phyloP scores from a whole-genome alignment of 2,113 vertebrate species.

The Puntigrus tetrazona region DNA sequence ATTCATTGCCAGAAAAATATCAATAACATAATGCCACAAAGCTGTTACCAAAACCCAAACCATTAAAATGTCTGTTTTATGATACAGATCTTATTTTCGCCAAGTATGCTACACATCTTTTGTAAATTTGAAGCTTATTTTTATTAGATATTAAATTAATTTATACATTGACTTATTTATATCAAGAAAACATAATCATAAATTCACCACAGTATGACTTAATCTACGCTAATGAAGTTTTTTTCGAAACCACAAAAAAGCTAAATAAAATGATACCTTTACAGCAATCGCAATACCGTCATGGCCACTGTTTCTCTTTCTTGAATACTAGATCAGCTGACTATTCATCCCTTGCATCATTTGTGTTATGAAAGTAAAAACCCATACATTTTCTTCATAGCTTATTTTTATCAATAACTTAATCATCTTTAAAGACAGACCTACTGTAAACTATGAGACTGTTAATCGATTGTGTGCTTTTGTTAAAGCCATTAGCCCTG shows the following conservation, averaged over 20 bases:
- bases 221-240: not conserved
- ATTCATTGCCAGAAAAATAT: conserved; percentile 69
- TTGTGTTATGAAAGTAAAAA: not conserved
- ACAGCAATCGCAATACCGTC: not conserved
- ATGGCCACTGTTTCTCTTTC: not conserved
- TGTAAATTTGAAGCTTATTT: conserved; percentile 31
- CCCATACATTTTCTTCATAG: not conserved
- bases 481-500: not conserved
- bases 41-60: conserved; percentile 43
- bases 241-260: not conserved
- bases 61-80: conserved; percentile 46
- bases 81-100: conserved; percentile 42
- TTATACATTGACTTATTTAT: not conserved
- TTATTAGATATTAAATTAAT: conserved; percentile 18
- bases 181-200: not conserved
- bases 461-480: not conserved
- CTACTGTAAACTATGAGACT: not conserved
- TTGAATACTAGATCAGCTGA: not conserved
- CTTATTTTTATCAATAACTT: not conserved
- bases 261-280: not conserved
- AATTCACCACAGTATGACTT: conserved; percentile 9
- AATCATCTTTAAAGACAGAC: not conserved
- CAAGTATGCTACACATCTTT: conserved; percentile 38
- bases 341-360: not conserved
- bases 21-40: conserved; percentile 66